A percentile compares a stretch with the other conserved stretches of the same genome.
Evolutionary conservation across 2,888 invertebrate species (phyloP).

Genomic region (Ecliptopera silaceata): DNA sequence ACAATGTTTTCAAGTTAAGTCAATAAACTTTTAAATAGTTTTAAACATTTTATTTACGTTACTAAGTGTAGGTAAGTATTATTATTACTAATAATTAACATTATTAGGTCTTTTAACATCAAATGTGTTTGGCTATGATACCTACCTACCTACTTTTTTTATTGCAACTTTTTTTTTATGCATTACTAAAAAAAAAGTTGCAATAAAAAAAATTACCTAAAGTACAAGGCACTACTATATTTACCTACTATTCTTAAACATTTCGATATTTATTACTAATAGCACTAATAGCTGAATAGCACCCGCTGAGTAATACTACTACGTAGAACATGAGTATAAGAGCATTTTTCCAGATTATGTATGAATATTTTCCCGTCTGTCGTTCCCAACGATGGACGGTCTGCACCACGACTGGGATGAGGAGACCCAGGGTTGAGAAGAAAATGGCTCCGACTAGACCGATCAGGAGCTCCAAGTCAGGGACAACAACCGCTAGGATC

Average conservation of each 20-base stretch:
- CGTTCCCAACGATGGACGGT: conserved; percentile 87
- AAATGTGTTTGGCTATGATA: too few relatives aligned
- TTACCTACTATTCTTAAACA: neutral
- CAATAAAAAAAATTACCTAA: too few relatives aligned
- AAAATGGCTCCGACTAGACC: conserved; percentile 93
- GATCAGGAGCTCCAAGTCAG: conserved; percentile 92
- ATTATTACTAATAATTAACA: too few relatives aligned
- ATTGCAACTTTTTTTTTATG: too few relatives aligned
- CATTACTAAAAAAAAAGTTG: too few relatives aligned
- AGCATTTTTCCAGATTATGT: conserved; percentile 86
- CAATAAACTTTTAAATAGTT: too few relatives aligned
- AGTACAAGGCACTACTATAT: neutral
- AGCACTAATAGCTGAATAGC: conserved; percentile 57
- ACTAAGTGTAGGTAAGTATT: too few relatives aligned
- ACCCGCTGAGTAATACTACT: conserved; percentile 63
- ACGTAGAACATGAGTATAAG: conserved; percentile 62
- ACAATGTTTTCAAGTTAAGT: too few relatives aligned
- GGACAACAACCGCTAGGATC: conserved; percentile 88
- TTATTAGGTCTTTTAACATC: too few relatives aligned
- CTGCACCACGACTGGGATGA: conserved; percentile 89
- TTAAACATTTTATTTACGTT: too few relatives aligned
- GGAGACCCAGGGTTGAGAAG: conserved; percentile 88
- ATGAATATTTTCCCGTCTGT: conserved; percentile 84
- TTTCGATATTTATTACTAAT: conserved; percentile 52
- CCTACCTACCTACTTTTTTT: too few relatives aligned